Percentiles rank a stretch among this genome's conserved stretches.
Evolutionary conservation across 64 coral and sea anemone genomes (phyloP).

Genomic region (Porites lutea): DNA sequence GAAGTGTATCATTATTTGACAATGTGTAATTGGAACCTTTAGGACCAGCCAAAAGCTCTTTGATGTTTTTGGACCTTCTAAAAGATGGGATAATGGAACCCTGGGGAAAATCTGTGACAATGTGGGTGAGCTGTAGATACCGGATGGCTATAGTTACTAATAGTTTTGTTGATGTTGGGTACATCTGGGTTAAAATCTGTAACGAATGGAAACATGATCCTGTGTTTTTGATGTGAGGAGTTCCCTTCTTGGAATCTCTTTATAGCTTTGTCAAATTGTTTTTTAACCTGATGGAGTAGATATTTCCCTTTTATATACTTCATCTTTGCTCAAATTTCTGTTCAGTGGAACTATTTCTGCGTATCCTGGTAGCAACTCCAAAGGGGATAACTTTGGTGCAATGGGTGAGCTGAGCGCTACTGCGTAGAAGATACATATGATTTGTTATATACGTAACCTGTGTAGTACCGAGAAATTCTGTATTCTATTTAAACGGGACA

Average conservation of each 20-base stretch:
- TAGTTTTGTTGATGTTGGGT: too few species aligned
- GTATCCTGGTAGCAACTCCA: slow-evolving; percentile 37
- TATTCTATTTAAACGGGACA: too few species aligned
- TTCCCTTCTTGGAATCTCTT: neutral
- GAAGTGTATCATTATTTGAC: too few species aligned
- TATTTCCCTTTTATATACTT: neutral
- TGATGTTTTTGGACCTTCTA: too few species aligned
- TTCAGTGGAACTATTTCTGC: slow-evolving; percentile 50
- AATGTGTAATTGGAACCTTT: too few species aligned
- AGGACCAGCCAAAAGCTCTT: too few species aligned
- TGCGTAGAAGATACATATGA: too few species aligned
- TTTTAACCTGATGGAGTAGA: neutral
- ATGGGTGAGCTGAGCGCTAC: slow-evolving; percentile 31
- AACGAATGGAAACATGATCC: neutral
- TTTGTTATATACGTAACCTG: too few species aligned
- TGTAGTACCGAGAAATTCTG: too few species aligned
- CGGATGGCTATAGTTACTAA: neutral
- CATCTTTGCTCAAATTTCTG: neutral
- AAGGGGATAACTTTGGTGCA: slow-evolving; percentile 34
- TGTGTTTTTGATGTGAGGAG: neutral
- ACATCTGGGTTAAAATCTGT: neutral
- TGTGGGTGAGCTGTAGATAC: neutral
- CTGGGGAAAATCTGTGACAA: too few species aligned
- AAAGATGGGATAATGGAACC: too few species aligned
- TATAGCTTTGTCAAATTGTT: neutral